Conservation (phyloP, 2,113 vertebrate species). For the Oplegnathus fasciatus region DNA sequence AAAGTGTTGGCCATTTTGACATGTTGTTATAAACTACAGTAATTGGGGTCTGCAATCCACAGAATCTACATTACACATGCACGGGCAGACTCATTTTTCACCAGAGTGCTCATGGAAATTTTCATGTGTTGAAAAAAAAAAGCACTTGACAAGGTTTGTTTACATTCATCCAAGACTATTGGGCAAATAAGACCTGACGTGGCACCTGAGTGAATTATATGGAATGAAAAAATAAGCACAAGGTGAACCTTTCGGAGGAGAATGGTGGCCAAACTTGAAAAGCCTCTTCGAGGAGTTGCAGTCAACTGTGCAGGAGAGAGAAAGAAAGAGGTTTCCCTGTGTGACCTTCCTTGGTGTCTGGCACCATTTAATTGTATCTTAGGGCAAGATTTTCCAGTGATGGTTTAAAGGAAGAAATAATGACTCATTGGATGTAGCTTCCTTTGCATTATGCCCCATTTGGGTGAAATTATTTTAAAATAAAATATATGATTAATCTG, state of each 20-base stretch:
- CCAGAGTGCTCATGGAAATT: conserved; percentile 73
- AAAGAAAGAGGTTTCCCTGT: conserved; percentile 55
- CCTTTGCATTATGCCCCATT: conserved; percentile 49
- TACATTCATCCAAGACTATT: conserved; percentile 69
- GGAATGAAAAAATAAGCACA: conserved; percentile 57
- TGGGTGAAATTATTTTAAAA: conserved; percentile 46
- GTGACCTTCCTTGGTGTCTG: conserved; percentile 74
- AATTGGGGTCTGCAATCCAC: conserved; percentile 66
- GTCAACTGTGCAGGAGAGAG: conserved; percentile 25
- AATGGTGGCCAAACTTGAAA: conserved; percentile 46
- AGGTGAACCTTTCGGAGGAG: conserved; percentile 40
- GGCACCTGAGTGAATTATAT: conserved; percentile 72
- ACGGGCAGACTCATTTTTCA: conserved; percentile 67
- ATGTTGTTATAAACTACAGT: conserved; percentile 70
- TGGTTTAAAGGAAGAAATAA: conserved; percentile 75
- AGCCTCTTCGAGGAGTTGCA: conserved; percentile 33
- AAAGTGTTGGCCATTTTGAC: conserved; percentile 53
- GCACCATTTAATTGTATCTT: conserved; percentile 80
- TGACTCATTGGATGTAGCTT: conserved; percentile 65
- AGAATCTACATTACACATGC: conserved; percentile 62
- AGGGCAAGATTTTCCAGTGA: conserved; percentile 75
- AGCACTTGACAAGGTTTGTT: conserved; percentile 72
- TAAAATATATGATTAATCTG: conserved; percentile 62
- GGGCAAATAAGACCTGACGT: conserved; percentile 66
- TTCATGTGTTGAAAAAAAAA: conserved; percentile 66